These are phyloP conservation scores for Gallirallus australis DNA, from an alignment of 2,797 vertebrate genomes.

Conservation along the genomic window DNA sequence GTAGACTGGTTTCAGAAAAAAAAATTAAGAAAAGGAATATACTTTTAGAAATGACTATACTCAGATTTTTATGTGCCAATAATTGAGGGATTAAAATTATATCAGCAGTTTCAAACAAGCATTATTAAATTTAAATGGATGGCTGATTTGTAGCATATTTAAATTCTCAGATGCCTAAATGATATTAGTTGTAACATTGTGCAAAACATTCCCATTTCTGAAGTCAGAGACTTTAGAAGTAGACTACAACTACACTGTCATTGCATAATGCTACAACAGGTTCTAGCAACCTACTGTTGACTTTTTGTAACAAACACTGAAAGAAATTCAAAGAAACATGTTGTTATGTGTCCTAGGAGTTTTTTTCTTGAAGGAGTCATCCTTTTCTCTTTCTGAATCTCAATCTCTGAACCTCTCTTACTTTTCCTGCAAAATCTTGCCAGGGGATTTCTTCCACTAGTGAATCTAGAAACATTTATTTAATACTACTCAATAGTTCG, in stretches of 20 bases:
- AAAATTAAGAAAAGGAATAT: neutral
- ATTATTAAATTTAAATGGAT: neutral
- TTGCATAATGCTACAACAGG: neutral
- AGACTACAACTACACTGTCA: neutral
- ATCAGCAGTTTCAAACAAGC: neutral
- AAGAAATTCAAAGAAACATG: neutral
- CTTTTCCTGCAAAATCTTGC: neutral
- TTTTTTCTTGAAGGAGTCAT: neutral
- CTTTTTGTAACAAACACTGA: neutral
- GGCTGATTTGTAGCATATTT: neutral
- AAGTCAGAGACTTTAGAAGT: neutral
- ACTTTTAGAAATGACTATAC: neutral
- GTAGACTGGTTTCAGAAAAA: neutral
- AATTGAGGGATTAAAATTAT: neutral
- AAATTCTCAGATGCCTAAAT: neutral
- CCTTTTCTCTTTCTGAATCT: neutral
- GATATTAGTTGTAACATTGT: neutral
- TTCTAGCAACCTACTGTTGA: neutral
- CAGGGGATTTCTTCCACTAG: neutral
- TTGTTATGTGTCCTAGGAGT: neutral
- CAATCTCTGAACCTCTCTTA: neutral
- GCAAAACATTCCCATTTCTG: neutral
- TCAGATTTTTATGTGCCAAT: neutral
- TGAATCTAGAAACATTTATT: neutral
- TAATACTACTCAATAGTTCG: neutral